A percentile compares a stretch with the other conserved stretches of the same genome.
Evolutionary conservation across 1,140 invertebrate genomes (phyloP).

Genomic region (Brachionus calyciflorus): DNA sequence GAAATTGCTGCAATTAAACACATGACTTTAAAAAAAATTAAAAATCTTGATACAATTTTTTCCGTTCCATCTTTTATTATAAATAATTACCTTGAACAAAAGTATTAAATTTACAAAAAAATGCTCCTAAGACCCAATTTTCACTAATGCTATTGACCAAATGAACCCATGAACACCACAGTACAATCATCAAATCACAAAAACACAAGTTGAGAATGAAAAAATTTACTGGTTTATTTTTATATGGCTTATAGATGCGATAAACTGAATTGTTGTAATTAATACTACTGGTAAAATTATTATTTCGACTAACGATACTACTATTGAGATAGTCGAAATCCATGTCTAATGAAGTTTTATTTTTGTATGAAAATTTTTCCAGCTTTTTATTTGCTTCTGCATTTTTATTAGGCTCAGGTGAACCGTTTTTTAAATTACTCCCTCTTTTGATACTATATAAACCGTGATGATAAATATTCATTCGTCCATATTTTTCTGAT

Average conservation of each 20-base stretch:
- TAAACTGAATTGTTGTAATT: too few relatives aligned
- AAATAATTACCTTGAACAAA: slow-evolving; percentile 62
- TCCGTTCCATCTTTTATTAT: background rate
- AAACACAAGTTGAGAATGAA: slow-evolving; percentile 58
- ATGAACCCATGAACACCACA: slow-evolving; percentile 63
- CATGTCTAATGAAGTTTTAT: too few relatives aligned
- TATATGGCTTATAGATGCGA: background rate
- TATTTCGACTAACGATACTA: too few relatives aligned
- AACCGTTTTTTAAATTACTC: too few relatives aligned
- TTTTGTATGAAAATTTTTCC: too few relatives aligned
- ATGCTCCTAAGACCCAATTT: slow-evolving; percentile 58
- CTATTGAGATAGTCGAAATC: too few relatives aligned
- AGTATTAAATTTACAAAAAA: slow-evolving; percentile 63
- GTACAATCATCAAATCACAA: slow-evolving; percentile 57
- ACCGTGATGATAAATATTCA: too few relatives aligned
- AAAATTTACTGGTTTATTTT: slow-evolving; percentile 54
- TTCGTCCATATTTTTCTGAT: too few relatives aligned
- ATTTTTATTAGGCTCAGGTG: too few relatives aligned
- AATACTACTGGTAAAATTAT: too few relatives aligned
- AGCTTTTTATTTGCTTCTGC: too few relatives aligned
- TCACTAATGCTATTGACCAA: slow-evolving; percentile 55
- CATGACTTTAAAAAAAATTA: slow-evolving; percentile 47
- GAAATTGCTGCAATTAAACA: slow-evolving; percentile 39
- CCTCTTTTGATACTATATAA: too few relatives aligned
- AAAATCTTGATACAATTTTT: slow-evolving; percentile 44